Conservation (phyloP, 92 coral and sea anemone species). For the Porites cylindrica region DNA sequence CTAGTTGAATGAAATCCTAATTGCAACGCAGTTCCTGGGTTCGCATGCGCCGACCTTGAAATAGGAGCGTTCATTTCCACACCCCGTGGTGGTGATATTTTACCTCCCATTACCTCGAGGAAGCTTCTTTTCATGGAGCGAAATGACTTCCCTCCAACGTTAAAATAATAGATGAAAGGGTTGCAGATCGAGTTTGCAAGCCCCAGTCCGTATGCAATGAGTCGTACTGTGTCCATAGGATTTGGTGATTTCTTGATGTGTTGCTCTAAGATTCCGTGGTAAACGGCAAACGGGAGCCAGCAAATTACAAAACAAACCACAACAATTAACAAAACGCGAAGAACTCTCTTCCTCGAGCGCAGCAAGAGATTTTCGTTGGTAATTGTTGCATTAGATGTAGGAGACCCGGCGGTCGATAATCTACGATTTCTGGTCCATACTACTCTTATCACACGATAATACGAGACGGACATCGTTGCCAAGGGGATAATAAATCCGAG, state of each 20-base stretch:
- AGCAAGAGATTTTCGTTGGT: constrained; percentile 27
- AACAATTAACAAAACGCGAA: constrained; percentile 59
- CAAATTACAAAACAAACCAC: constrained; percentile 61
- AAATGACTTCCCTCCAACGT: constrained; percentile 15
- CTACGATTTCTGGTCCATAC: constrained; percentile 65
- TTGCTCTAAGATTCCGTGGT: constrained; percentile 71
- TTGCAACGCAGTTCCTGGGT: not conserved
- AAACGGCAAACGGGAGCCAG: constrained; percentile 74
- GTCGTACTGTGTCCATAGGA: constrained; percentile 66
- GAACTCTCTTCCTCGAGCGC: constrained; percentile 62
- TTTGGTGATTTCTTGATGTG: constrained; percentile 62
- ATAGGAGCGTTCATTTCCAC: not conserved
- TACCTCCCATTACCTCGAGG: not conserved
- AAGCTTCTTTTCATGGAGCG: not conserved
- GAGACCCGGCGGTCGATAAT: constrained; percentile 26
- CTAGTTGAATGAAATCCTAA: not conserved
- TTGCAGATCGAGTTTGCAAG: constrained; percentile 72
- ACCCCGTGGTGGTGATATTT: not conserved
- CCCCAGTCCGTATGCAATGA: constrained; percentile 63
- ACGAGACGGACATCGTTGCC: constrained; percentile 59
- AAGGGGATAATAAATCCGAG: constrained; percentile 71
- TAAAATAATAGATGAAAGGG: constrained; percentile 74
- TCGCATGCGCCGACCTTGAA: not conserved
- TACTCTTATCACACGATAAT: constrained; percentile 49
- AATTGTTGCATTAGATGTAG: not conserved